Conservation (phyloP, 2,888 invertebrate genomes). For the Brachylomia viminalis region DNA sequence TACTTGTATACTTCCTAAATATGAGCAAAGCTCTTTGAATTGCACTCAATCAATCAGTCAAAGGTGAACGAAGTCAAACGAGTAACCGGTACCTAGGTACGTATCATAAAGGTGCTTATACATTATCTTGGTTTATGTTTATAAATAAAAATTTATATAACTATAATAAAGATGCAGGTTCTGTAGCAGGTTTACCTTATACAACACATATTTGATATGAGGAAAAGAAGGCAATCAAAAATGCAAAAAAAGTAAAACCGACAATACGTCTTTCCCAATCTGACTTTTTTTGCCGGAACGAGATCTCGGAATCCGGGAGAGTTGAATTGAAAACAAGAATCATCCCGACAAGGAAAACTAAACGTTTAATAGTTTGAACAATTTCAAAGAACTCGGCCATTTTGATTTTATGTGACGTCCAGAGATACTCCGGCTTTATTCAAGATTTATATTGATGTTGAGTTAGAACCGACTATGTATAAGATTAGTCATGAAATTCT, state of each 20-base stretch:
- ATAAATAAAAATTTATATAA: conserved; percentile 8
- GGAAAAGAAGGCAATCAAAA: conserved; percentile 12
- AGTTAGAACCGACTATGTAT: conserved; percentile 52
- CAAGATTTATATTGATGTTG: conserved; percentile 50
- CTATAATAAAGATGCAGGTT: too few species aligned
- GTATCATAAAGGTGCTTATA: not conserved
- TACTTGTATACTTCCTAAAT: not conserved
- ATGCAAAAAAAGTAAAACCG: not conserved
- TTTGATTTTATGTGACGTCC: conserved; percentile 40
- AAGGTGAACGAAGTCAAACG: conserved; percentile 16
- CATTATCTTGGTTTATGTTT: not conserved
- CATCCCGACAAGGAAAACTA: conserved; percentile 57
- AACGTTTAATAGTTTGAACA: conserved; percentile 33
- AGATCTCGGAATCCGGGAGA: conserved; percentile 21
- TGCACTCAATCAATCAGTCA: conserved; percentile 6
- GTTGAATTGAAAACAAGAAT: conserved; percentile 11
- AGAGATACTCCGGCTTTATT: conserved; percentile 41
- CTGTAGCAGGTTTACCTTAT: not conserved
- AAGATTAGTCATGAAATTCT: conserved; percentile 62
- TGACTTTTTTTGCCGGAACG: conserved; percentile 7
- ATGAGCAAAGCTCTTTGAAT: conserved; percentile 21
- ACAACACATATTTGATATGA: not conserved
- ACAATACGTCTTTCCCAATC: not conserved
- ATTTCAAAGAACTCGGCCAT: conserved; percentile 49
- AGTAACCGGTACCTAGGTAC: not conserved